Evolutionary conservation across 2,113 vertebrate species (phyloP).

Genomic region (Aldabrachelys gigantea): DNA sequence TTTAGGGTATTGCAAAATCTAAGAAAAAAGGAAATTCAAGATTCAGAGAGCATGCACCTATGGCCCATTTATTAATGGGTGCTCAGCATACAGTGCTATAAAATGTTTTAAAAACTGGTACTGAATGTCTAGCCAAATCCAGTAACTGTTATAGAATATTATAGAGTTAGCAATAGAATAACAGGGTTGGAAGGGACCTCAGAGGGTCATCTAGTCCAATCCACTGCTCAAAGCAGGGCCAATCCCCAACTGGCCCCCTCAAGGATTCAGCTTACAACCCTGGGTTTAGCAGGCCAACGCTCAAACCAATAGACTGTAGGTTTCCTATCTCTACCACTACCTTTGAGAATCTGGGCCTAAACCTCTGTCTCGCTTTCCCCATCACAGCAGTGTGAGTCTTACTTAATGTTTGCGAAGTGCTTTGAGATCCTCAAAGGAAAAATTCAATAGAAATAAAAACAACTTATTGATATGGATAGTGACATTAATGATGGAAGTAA

Average conservation of each 20-base stretch:
- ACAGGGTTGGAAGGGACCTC: too few species aligned
- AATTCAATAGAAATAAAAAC: conserved; percentile 43
- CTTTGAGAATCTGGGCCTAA: conserved; percentile 14
- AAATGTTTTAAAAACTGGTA: not conserved
- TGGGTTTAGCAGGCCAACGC: too few species aligned
- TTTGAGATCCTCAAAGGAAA: conserved; percentile 35
- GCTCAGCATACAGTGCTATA: not conserved
- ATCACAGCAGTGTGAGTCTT: conserved; percentile 16
- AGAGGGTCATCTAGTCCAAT: too few species aligned
- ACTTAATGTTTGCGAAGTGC: conserved; percentile 56
- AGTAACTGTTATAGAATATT: not conserved
- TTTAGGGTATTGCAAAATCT: not conserved
- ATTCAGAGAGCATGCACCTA: not conserved
- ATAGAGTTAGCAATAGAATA: not conserved
- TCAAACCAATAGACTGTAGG: too few species aligned
- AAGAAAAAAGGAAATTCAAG: not conserved
- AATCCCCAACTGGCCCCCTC: too few species aligned
- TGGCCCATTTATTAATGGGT: not conserved
- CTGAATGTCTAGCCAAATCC: not conserved
- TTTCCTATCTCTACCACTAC: not conserved
- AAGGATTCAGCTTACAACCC: too few species aligned
- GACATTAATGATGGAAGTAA: conserved; percentile 41
- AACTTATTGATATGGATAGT: conserved; percentile 49
- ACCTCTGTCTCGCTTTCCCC: conserved; percentile 12
- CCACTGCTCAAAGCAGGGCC: too few species aligned